Percentiles rank a stretch among this genome's conserved stretches.
Conservation (phyloP, 2,113 vertebrate species). For the Guaruba guarouba region DNA sequence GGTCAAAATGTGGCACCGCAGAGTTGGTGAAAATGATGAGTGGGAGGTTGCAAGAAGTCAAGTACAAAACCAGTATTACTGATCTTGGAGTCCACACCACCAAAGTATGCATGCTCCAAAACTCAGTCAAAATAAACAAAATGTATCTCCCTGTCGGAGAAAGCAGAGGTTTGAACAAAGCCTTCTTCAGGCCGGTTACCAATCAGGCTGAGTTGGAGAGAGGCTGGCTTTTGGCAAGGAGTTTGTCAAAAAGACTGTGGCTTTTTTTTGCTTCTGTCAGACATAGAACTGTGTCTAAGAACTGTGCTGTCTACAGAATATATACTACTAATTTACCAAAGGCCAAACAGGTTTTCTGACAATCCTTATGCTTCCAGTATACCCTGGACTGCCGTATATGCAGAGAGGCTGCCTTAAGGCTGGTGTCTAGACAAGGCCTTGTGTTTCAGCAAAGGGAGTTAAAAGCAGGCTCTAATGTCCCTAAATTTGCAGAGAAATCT, state of each 20-base stretch:
- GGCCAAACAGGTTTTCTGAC: constrained; percentile 50
- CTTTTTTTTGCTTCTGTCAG: constrained; percentile 1
- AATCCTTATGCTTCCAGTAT: background rate
- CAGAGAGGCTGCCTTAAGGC: constrained; percentile 25
- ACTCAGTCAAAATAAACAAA: background rate
- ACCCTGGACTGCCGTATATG: background rate
- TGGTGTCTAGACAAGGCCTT: constrained; percentile 41
- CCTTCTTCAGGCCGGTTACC: background rate
- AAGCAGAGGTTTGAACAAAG: background rate
- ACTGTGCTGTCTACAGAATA: background rate
- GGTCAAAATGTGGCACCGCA: background rate
- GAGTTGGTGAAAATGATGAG: background rate
- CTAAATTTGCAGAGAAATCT: background rate
- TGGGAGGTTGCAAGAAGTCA: background rate
- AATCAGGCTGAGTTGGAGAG: background rate
- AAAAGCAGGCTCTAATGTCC: background rate
- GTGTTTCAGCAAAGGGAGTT: background rate
- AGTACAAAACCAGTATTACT: background rate
- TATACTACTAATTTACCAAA: constrained; percentile 16
- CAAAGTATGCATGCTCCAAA: background rate
- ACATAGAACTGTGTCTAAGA: background rate
- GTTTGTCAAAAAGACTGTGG: background rate
- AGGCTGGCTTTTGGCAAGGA: constrained; percentile 6
- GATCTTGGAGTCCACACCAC: background rate
- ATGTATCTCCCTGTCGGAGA: background rate